These are phyloP conservation scores for Pseudococcus longispinus DNA, from an alignment of 2,888 invertebrate species.

Conservation along the genomic window DNA sequence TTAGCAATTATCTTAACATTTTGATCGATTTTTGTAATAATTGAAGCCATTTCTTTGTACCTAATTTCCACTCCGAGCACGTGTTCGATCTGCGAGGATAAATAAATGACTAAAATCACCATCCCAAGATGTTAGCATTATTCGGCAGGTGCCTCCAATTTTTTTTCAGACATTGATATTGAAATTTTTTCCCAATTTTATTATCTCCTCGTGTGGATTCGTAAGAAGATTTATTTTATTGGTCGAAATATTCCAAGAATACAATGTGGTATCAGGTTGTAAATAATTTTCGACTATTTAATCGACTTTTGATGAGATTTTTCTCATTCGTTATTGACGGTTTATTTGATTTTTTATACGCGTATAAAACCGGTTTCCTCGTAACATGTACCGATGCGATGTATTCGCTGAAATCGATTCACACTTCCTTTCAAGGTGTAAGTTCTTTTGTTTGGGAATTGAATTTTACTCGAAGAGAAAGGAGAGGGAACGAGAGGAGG, in stretches of 20 bases:
- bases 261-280: background rate
- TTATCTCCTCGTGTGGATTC: background rate
- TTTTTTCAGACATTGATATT: background rate
- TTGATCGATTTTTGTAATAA: no score
- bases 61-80: no score
- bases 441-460: conserved; percentile 13
- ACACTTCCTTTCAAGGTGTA: conserved; percentile 44
- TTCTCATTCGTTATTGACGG: conserved; percentile 36
- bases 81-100: no score
- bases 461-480: background rate
- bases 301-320: conserved; percentile 46
- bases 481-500: no score
- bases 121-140: background rate
- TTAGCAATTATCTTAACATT: no score
- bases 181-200: background rate
- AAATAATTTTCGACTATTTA: conserved; percentile 15
- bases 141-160: background rate
- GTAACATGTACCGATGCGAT: background rate
- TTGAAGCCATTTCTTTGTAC: no score
- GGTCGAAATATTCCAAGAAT: background rate
- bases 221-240: background rate
- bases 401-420: conserved; percentile 33
- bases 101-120: no score
- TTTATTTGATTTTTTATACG: conserved; percentile 16
- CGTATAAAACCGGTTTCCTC: conserved; percentile 31